Evolutionary conservation across 2,797 vertebrate genomes (phyloP), one percentile per base, ranked within the genome.

Genomic region (Capromys pilorides): DNA sequence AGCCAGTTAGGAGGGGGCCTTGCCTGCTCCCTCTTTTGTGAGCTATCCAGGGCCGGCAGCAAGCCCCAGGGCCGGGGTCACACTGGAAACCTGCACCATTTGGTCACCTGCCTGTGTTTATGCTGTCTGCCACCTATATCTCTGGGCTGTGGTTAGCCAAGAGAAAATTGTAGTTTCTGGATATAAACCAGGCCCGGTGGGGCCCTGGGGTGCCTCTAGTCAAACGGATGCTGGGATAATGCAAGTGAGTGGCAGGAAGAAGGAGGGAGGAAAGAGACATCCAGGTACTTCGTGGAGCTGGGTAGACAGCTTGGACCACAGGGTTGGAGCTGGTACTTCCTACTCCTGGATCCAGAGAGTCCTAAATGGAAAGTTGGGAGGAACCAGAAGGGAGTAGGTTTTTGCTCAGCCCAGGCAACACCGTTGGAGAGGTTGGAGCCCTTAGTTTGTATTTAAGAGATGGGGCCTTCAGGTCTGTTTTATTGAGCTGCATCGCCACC

Each of bases 401-500:
- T 81, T 67, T 61, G 19, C 33, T 31, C 49, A 86, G 28, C 51
- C 51, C 88, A 49, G 66, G 39, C 79, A 87, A 75, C 28, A 6
- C 5, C 49, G 0, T 6, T 54, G 39, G 2, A 22, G 64, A 24
- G 49, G 5, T 45, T 21, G 1, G 33, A 61, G 57, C 73, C n/a
- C 67, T 4, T 21, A 45, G 18, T 4, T 21, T 22, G 6, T 64
- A 22, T 3, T 3, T 26, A 31, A 9, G 19, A 49, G 31, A 51
- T 51, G 28, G 16, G 10, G 11, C 14, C 31, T 33, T 54, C 31
- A 12, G 31, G 51, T 24, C 51, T 80, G 31, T 10, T 13, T 8
- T 6, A n/a, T 94, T 66, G 2, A 6, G 62, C 49, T 66, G 83
- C 73, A 91, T 64, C 66, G 95, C 95, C 96, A 96, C 87, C 94